These are phyloP conservation scores for Drosophila barbarae DNA, from an alignment of 2,888 invertebrate species.

Conservation along the genomic window DNA sequence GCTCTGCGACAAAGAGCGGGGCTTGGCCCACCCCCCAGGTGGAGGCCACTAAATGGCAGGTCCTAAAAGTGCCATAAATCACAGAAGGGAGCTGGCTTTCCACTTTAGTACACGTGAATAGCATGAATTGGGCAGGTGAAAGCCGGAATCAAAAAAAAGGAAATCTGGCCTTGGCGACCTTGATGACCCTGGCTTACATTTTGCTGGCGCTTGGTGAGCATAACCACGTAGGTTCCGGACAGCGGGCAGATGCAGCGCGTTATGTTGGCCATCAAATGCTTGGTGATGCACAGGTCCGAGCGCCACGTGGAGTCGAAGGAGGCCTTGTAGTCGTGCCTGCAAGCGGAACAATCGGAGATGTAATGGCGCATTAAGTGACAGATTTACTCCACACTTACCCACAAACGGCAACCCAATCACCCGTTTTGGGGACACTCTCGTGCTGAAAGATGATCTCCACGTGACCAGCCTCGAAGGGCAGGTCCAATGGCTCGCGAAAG, in stretches of 20 bases:
- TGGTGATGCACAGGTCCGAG: conserved; percentile 82
- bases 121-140: conserved; percentile 44
- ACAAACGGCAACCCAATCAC: conserved; percentile 79
- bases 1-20: conserved; percentile 3
- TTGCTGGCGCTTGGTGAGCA: conserved; percentile 82
- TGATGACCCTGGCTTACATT: conserved; percentile 78
- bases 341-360: not conserved
- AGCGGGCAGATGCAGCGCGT: conserved; percentile 83
- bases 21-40: conserved; percentile 13
- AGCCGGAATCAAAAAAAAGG: conserved; percentile 25
- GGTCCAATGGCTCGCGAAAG: conserved; percentile 76
- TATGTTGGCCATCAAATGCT: conserved; percentile 80
- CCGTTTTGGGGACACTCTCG: conserved; percentile 74
- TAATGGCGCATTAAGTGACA: not conserved
- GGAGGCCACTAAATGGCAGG: conserved; percentile 39
- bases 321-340: conserved; percentile 79
- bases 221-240: conserved; percentile 84
- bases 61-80: conserved; percentile 41
- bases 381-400: conserved; percentile 69
- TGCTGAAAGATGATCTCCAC: conserved; percentile 80
- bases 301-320: conserved; percentile 83
- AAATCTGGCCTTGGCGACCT: conserved; percentile 37
- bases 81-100: conserved; percentile 37
- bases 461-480: conserved; percentile 79
- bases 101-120: conserved; percentile 45